These are phyloP conservation scores for Cantharis flavilabris DNA, from an alignment of 2,888 invertebrate genomes.

Conservation along the genomic window DNA sequence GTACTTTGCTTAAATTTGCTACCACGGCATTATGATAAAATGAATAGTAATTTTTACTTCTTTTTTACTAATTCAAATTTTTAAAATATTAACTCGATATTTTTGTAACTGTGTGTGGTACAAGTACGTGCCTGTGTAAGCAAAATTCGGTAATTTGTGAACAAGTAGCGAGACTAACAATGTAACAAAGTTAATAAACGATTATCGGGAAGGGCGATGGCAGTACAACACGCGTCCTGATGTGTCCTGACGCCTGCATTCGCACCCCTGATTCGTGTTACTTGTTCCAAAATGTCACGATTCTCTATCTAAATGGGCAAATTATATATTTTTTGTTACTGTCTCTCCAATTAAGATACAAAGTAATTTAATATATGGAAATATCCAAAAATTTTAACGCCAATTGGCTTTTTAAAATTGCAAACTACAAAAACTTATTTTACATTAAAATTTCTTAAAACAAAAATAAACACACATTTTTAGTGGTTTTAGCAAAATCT, in stretches of 20 bases:
- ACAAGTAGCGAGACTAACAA: conserved; percentile 54
- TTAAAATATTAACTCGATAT: background rate
- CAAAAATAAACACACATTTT: too few relatives aligned
- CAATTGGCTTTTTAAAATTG: background rate
- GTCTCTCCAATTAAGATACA: conserved; percentile 17
- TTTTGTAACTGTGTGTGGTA: conserved; percentile 40
- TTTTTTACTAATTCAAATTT: background rate
- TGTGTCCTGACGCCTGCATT: conserved; percentile 36
- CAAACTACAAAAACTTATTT: background rate
- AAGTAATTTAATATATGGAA: conserved; percentile 5
- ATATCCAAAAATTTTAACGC: background rate
- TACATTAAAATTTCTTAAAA: too few relatives aligned
- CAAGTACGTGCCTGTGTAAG: conserved; percentile 49
- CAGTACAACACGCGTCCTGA: conserved; percentile 42
- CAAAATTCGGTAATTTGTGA: conserved; percentile 50
- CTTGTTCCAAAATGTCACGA: conserved; percentile 38
- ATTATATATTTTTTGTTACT: conserved; percentile 19
- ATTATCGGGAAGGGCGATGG: conserved; percentile 34
- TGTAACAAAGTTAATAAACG: conserved; percentile 55
- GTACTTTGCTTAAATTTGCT: conserved; percentile 13
- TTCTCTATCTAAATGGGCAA: conserved; percentile 30
- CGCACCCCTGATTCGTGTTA: conserved; percentile 31
- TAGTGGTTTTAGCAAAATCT: too few relatives aligned
- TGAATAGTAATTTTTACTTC: conserved; percentile 2
- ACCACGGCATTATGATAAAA: conserved; percentile 3